These are phyloP conservation scores for Adrianichthys oophorus DNA, from an alignment of 2,797 vertebrate genomes.

Conservation along the genomic window DNA sequence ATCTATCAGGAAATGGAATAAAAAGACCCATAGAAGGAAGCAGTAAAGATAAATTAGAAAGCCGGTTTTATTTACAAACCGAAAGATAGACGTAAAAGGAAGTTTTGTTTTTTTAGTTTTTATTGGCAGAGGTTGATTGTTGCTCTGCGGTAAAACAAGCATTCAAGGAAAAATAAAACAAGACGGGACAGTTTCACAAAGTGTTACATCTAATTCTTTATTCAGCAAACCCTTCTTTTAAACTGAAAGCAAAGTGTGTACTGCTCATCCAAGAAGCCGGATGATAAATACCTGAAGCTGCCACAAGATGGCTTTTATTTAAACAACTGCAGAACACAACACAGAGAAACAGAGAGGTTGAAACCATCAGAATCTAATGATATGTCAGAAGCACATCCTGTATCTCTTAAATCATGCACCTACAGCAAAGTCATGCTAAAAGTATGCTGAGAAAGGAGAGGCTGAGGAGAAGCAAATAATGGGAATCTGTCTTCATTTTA, in stretches of 20 bases:
- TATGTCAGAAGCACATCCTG: slow-evolving; percentile 21
- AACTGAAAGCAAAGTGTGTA: slow-evolving; percentile 4
- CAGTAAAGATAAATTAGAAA: too few relatives aligned
- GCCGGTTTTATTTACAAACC: too few relatives aligned
- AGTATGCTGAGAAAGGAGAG: slow-evolving; percentile 16
- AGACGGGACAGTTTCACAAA: slow-evolving; percentile 26
- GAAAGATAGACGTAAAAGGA: slow-evolving; percentile 2
- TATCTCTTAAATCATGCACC: slow-evolving; percentile 49
- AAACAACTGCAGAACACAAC: slow-evolving; percentile 29
- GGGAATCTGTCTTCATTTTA: neutral
- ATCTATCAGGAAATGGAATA: too few relatives aligned
- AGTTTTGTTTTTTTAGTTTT: slow-evolving; percentile 32
- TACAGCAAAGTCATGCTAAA: slow-evolving; percentile 48
- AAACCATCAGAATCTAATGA: slow-evolving; percentile 10
- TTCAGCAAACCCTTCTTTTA: too few relatives aligned
- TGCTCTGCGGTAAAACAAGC: slow-evolving; percentile 52
- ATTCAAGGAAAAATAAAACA: slow-evolving; percentile 26
- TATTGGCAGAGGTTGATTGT: slow-evolving; percentile 72
- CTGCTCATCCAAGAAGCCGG: slow-evolving; percentile 17
- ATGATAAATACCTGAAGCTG: slow-evolving; percentile 42
- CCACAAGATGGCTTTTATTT: slow-evolving; percentile 53
- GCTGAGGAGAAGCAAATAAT: neutral
- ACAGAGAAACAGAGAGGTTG: slow-evolving; percentile 27
- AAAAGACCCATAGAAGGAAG: too few relatives aligned
- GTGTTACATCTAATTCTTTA: slow-evolving; percentile 7